Conservation (phyloP, 2,888 invertebrate species). For the Germaria angustata region DNA sequence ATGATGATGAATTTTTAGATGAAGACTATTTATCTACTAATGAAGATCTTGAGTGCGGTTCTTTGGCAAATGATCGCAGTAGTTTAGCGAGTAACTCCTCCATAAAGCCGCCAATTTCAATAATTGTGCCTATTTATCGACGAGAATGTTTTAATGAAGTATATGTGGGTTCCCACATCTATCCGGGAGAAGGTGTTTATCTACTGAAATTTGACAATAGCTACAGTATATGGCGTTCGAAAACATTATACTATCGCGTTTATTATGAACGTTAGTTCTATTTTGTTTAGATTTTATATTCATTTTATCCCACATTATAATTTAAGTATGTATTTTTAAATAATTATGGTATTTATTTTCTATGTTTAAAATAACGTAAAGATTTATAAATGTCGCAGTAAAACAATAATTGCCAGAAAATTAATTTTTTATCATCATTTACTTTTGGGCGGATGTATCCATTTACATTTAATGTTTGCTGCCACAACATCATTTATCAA, state of each 20-base stretch:
- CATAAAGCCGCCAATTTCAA: conserved; percentile 82
- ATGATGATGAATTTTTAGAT: conserved; percentile 83
- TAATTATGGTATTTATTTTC: conserved; percentile 52
- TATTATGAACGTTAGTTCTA: conserved; percentile 89
- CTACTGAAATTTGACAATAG: conserved; percentile 99
- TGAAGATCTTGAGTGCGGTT: conserved; percentile 85
- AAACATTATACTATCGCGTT: conserved; percentile 98
- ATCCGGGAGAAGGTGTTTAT: conserved; percentile 98
- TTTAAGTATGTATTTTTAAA: conserved; percentile 48
- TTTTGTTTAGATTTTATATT: conserved; percentile 13
- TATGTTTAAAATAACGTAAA: conserved; percentile 42
- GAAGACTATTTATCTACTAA: conserved; percentile 80
- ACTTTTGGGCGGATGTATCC: conserved; percentile 71
- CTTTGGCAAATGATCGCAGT: conserved; percentile 74
- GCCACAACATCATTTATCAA: conserved; percentile 71
- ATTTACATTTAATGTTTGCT: conserved; percentile 78
- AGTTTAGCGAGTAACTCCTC: conserved; percentile 67
- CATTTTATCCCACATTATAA: conserved; percentile 45
- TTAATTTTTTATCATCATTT: background rate
- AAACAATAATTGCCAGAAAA: conserved; percentile 9
- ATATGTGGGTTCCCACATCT: conserved; percentile 97
- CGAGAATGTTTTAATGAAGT: conserved; percentile 98
- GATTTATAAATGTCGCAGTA: conserved; percentile 43
- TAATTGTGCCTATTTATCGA: conserved; percentile 96
- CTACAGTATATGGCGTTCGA: conserved; percentile 99